Evolutionary conservation across 2,888 invertebrate genomes (phyloP).

Genomic region (Pollenia labialis): DNA sequence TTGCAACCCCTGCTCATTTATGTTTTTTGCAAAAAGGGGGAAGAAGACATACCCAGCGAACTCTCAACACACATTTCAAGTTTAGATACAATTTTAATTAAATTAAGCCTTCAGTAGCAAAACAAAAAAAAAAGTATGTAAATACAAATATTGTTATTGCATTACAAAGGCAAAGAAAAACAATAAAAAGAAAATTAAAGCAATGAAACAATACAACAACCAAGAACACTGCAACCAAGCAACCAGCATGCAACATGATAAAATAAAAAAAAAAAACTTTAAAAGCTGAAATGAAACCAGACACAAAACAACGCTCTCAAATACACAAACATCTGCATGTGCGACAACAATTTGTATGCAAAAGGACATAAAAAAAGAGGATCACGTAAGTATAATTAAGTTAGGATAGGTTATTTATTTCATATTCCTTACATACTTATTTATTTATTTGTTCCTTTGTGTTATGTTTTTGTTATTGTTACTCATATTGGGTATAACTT

Average conservation of each 20-base stretch:
- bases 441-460: conserved; percentile 53
- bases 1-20: conserved; percentile 5
- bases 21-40: background rate
- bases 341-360: background rate
- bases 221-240: conserved; percentile 7
- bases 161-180: conserved; percentile 28
- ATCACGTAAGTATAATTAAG: conserved; percentile 71
- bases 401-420: conserved; percentile 70
- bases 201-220: conserved; percentile 6
- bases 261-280: conserved; percentile 41
- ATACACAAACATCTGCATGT: conserved; percentile 16
- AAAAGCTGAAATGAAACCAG: conserved; percentile 41
- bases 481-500: conserved; percentile 24
- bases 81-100: conserved; percentile 58
- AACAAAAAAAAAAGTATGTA: background rate
- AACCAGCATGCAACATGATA: conserved; percentile 52
- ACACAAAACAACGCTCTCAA: background rate
- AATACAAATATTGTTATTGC: conserved; percentile 50
- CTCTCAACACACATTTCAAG: conserved; percentile 3
- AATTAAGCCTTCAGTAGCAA: conserved; percentile 50
- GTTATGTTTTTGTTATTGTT: conserved; percentile 19
- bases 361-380: conserved; percentile 58
- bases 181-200: background rate
- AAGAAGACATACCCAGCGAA: background rate
- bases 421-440: no score